Percentiles rank a stretch among this genome's conserved stretches.
Conservation (phyloP, 2,113 vertebrate genomes). For the Sorex araneus region DNA sequence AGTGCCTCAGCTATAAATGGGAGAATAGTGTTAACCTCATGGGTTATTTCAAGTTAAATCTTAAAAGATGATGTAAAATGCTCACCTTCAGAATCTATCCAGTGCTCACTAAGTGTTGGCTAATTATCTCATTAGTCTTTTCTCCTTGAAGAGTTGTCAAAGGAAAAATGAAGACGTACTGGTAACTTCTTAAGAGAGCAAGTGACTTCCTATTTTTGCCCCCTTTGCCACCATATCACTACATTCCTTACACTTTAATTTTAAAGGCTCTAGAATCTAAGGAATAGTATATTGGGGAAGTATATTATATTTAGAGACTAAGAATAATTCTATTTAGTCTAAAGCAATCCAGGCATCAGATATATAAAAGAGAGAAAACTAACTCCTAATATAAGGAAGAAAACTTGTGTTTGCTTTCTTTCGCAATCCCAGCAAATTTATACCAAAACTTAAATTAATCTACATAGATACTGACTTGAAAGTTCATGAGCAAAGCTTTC, state of each 20-base stretch:
- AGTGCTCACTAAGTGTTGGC: not conserved
- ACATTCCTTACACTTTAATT: not conserved
- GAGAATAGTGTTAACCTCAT: not conserved
- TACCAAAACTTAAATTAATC: no score
- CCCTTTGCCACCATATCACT: not conserved
- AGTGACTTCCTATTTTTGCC: not conserved
- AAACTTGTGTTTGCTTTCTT: no score
- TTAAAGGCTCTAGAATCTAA: not conserved
- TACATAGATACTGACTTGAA: no score
- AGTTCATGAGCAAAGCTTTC: no score
- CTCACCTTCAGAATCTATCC: not conserved
- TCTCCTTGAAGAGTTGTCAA: not conserved
- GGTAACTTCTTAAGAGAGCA: not conserved
- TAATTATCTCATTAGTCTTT: not conserved
- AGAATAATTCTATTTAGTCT: constrained; percentile 9
- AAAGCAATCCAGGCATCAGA: not conserved
- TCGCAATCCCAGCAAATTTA: no score
- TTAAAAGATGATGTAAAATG: not conserved
- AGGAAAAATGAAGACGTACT: not conserved
- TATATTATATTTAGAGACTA: not conserved
- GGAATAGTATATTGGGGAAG: not conserved
- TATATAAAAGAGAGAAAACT: not conserved
- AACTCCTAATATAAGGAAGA: not conserved
- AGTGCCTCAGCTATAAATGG: not conserved
- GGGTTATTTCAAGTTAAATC: not conserved